These are phyloP conservation scores for Buphagus erythrorhynchus DNA, from an alignment of 2,797 vertebrate species.

Conservation along the genomic window DNA sequence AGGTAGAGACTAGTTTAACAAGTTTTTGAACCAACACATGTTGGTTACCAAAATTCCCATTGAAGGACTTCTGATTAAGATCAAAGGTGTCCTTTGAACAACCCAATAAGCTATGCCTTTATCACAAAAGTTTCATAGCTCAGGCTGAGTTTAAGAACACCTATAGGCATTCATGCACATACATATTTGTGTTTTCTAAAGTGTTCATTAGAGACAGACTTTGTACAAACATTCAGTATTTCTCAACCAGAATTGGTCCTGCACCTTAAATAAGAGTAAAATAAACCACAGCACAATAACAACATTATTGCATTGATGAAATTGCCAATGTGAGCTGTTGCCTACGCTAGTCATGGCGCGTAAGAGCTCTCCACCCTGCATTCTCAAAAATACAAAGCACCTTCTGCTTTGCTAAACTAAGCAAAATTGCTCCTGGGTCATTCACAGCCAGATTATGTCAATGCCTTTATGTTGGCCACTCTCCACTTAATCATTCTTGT, in stretches of 20 bases:
- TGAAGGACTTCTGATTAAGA: not conserved
- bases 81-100: not conserved
- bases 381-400: not conserved
- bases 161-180: not conserved
- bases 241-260: not conserved
- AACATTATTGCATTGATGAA: not conserved
- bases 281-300: not conserved
- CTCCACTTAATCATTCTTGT: not conserved
- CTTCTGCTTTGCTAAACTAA: not conserved
- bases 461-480: not conserved
- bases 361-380: not conserved
- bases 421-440: not conserved
- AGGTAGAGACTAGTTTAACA: not conserved
- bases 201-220: not conserved
- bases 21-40: not conserved
- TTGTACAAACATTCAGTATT: not conserved
- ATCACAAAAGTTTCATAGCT: not conserved
- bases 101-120: not conserved
- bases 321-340: not conserved
- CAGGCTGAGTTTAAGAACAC: not conserved
- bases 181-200: not conserved
- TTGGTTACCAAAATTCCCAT: not conserved
- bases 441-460: not conserved
- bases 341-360: rapidly evolving
- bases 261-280: not conserved